Base-by-base conservation (phyloP, 2,113 vertebrate species). In the Coreoperca whiteheadi region DNA sequence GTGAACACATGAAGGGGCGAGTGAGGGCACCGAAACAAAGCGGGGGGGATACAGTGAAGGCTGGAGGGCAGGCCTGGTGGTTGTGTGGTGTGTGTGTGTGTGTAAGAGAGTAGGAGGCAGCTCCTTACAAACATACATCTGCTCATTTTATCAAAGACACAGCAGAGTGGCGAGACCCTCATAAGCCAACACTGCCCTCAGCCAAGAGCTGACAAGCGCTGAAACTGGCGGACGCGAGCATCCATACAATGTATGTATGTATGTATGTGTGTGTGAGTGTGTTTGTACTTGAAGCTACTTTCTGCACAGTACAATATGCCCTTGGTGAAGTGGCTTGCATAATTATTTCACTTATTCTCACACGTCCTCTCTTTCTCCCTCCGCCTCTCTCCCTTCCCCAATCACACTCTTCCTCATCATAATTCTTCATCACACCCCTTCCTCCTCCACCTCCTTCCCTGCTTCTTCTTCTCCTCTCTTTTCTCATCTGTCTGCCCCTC, bases 81-180 rank as follows among this genome's bases (percentile, higher is more conserved):
- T 50, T 34, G 43, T n/a, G n/a, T n/a, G n/a, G n/a, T n/a, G n/a
- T n/a, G n/a, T n/a, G n/a, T n/a, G 20, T 56, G 91, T 93, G 60
- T 56, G 25, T 61, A 9, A 28, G 74, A 28, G 60, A 10, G 63
- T 57, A n/a, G 18, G 48, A 59, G 48, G 34, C 65, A 43, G 89
- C 69, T 83, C 81, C 69, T 88, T 90, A 93, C 90, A 77, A 92
- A 81, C 85, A 82, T 86, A 91, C 57, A 50, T 85, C 88, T 84
- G 86, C 88, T 92, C 93, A 95, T 94, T 95, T 92, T 94, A 94
- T 94, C 80, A 88, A 92, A 32, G 84, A 94, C 78, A 92, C 77
- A 92, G 87, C 66, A 48, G 61, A 12, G 6, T 25, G 65, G 78
- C 39, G 10, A 77, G 78, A 83, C 75, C 79, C 79, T 85, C 51